Base-by-base conservation (phyloP, 2,888 invertebrate species). In the Diadegma fenestrale region DNA sequence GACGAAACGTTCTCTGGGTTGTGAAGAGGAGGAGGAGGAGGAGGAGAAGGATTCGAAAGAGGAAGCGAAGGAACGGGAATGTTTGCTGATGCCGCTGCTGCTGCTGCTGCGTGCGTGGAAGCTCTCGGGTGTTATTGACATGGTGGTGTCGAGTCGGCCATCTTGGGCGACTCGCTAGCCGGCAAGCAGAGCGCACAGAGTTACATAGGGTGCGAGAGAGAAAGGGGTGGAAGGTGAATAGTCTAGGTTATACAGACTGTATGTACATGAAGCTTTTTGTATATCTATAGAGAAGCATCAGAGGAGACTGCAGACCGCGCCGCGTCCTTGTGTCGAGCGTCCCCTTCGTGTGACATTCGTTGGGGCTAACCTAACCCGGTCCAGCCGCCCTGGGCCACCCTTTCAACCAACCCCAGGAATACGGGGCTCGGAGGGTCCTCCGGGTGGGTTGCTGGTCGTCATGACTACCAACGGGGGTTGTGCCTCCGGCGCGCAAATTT, bases 111-210 rank as follows among this genome's bases (percentile, higher is more conserved):
- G 85, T 86, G 82, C 85, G 80, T 86, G 85, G 73, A 80, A 77
- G 33, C 5, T 48, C 80, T 78, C 81, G 92, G 91, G 92, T 93
- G 93, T 93, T 93, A 93, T 93, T 94, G 94, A 93, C 93, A 94
- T 93, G 93, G 92, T 93, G 92, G 92, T 93, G 92, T 93, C 91
- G 92, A 89, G 91, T 89, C 92, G 93, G 94, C 94, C 94, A 94
- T 94, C 94, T 93, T 93, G 93, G 92, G 73, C 82, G 82, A 80
- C 82, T 76, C 79, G 82, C 82, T 85, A 69, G 71, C 85, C 77
- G 82, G 66, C 80, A 72, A 68, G 76, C 66, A 72, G 33, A 77
- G 58, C 22, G n/a, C n/a, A 45, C 64, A 48, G 72, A 48, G 66
- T 79, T 71, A 61, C 71, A 69, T 69, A 64, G 58, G n/a, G 66